Evolutionary conservation across 2,113 vertebrate genomes (phyloP).

Genomic region (Trochalopteron elliotii): DNA sequence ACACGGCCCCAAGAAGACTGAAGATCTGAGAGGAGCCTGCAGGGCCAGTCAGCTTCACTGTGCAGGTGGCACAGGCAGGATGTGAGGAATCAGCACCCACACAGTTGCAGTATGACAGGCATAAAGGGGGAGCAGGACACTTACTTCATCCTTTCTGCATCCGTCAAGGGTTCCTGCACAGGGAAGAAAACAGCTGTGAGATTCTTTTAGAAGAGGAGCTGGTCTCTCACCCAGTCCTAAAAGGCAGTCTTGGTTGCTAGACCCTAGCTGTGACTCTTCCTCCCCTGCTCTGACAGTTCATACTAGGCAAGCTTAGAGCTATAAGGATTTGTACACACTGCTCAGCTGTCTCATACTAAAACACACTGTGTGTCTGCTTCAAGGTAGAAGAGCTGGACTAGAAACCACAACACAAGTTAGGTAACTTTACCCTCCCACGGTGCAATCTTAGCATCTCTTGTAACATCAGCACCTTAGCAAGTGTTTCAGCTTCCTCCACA

Average conservation of each 20-base stretch:
- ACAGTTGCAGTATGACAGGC: background rate
- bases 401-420: background rate
- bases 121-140: slow-evolving; percentile 44
- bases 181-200: slow-evolving; percentile 64
- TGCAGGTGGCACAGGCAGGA: background rate
- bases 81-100: background rate
- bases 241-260: background rate
- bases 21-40: background rate
- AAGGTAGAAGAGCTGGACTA: background rate
- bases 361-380: background rate
- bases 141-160: slow-evolving; percentile 92
- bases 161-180: slow-evolving; percentile 84
- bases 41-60: background rate
- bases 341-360: background rate
- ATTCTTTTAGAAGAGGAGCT: background rate
- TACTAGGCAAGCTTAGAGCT: background rate
- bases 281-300: background rate
- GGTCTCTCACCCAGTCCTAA: background rate
- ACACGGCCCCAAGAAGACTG: background rate
- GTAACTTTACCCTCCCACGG: background rate
- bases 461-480: background rate
- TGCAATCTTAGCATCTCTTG: background rate
- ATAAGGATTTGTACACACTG: background rate
- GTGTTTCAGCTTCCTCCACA: background rate
- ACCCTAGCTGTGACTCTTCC: background rate